Base-by-base conservation (phyloP, 2,113 vertebrate species). In the Ammodytes dubius region DNA sequence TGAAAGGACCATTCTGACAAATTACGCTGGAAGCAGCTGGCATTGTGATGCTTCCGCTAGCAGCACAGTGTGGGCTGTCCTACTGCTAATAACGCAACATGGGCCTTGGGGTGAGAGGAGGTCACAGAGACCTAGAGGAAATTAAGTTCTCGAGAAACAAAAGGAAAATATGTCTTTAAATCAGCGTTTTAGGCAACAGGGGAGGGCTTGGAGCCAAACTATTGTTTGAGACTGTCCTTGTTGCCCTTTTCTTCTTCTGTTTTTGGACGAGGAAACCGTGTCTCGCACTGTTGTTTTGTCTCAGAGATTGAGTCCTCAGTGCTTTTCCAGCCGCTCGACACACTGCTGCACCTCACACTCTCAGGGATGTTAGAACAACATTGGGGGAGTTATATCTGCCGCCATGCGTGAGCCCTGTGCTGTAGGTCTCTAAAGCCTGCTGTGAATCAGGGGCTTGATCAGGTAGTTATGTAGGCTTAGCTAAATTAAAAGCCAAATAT, bases 1-100 rank as follows among this genome's bases (percentile, higher is more conserved):
- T 79, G 79, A 86, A 71, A 90, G 85, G 82, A 89, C 64, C 52
- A 10, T 3, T 81, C 70, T 58, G 77, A 91, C 86, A 91, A 90
- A 92, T 91, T 86, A 83, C 81, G 86, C 75, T 87, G 86, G 83
- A 88, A 86, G 83, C 87, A 89, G 86, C 85, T 89, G 91, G 88
- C 82, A 71, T 74, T 64, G 74, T 68, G 86, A 83, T 57, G 67
- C 54, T 89, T 83, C 85, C 57, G 57, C 75, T 64, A 65, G 53
- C 69, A 57, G 69, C 76, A 42, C 17, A 9, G 53, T 56, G 83
- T 47, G 64, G 78, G 79, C 76, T 2, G 59, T 61, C 53, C 46
- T 35, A 3, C 65, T 61, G 83, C 69, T 77, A 76, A 77, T 81
- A 73, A 83, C 72, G 86, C 59, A 53, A 52, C 66, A 59, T 58